These are phyloP conservation scores for Phytoseiulus persimilis DNA, from an alignment of 2,888 invertebrate genomes.

Conservation along the genomic window DNA sequence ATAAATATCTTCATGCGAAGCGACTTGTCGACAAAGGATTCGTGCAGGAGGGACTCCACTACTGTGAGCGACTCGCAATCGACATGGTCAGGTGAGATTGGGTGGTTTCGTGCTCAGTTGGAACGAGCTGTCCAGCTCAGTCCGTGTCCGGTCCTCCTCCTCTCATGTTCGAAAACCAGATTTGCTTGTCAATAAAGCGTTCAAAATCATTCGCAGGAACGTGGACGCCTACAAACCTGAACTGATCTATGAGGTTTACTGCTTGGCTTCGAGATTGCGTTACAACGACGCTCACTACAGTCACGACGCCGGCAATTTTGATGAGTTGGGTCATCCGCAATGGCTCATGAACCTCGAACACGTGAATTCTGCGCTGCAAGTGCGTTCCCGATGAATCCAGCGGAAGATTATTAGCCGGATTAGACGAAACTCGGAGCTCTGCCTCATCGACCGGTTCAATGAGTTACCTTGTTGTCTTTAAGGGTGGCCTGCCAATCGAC, in stretches of 20 bases:
- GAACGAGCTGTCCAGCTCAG: not conserved
- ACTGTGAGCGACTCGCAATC: slow-evolving; percentile 58
- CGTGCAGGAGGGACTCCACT: slow-evolving; percentile 69
- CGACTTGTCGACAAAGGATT: slow-evolving; percentile 70
- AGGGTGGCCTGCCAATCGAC: not conserved
- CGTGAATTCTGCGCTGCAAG: not conserved
- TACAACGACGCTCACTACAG: slow-evolving; percentile 61
- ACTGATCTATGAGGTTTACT: slow-evolving; percentile 51
- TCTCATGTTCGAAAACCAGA: not conserved
- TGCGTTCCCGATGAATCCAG: not conserved
- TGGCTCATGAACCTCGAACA: slow-evolving; percentile 54
- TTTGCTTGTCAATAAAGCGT: not conserved
- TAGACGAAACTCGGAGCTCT: not conserved
- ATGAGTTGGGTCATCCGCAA: slow-evolving; percentile 53
- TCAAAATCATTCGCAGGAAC: not conserved
- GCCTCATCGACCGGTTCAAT: not conserved
- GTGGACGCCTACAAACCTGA: slow-evolving; percentile 40
- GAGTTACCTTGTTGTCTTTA: not conserved
- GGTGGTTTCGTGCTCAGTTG: not conserved
- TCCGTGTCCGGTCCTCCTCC: not conserved
- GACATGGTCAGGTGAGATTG: not conserved
- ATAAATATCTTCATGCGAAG: slow-evolving; percentile 72
- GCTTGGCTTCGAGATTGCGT: slow-evolving; percentile 60
- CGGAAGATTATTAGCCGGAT: not conserved
- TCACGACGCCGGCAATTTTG: slow-evolving; percentile 49